Evolutionary conservation across 1,140 invertebrate genomes (phyloP).

Genomic region (Dolichoris vasculosae): DNA sequence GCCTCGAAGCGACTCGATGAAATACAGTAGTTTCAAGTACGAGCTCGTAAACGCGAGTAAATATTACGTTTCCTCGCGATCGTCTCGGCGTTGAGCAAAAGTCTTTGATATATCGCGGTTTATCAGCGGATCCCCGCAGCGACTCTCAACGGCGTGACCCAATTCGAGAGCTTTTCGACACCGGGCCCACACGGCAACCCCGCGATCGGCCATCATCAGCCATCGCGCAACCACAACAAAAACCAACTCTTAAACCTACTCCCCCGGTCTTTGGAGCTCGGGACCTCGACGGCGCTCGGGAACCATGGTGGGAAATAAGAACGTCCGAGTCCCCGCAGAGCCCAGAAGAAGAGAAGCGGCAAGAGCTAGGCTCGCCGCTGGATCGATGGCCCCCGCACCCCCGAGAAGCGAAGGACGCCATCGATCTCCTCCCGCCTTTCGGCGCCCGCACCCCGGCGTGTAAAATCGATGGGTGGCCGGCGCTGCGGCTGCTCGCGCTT

Average conservation of each 20-base stretch:
- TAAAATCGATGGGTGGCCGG: constrained; percentile 32
- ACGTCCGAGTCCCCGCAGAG: too few relatives aligned
- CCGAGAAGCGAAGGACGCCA: background rate
- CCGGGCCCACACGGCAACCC: background rate
- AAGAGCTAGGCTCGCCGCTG: background rate
- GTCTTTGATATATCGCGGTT: background rate
- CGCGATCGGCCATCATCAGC: background rate
- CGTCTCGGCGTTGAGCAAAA: too few relatives aligned
- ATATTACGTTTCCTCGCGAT: too few relatives aligned
- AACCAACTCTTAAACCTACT: background rate
- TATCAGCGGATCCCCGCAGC: too few relatives aligned
- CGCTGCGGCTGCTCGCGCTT: background rate
- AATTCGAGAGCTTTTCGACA: background rate
- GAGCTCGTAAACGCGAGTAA: too few relatives aligned
- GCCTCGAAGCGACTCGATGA: too few relatives aligned
- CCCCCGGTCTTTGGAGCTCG: background rate
- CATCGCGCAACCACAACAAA: background rate
- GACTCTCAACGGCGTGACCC: background rate
- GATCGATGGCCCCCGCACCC: constrained; percentile 20
- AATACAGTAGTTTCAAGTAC: too few relatives aligned
- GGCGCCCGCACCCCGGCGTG: background rate
- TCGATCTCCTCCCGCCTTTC: constrained; percentile 8
- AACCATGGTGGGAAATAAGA: too few relatives aligned
- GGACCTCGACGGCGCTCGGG: background rate
- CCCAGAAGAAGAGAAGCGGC: background rate